phyloP scores from a whole-genome alignment of 1,140 invertebrate genomes.

The Probaryconus sp. region DNA sequence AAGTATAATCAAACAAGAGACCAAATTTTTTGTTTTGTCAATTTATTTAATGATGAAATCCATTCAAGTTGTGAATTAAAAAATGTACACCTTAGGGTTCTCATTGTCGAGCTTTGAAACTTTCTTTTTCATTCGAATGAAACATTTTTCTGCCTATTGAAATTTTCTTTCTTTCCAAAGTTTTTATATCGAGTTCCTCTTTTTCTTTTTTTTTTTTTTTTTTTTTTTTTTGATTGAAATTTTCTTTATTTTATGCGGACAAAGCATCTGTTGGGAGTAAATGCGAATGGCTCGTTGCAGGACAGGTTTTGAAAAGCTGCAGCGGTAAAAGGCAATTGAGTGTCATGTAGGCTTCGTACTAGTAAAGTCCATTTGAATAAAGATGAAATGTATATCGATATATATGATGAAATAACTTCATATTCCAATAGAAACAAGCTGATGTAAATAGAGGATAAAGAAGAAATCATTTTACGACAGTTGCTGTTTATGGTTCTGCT shows the following conservation, averaged over 20 bases:
- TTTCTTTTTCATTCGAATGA: too few relatives aligned
- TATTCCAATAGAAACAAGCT: not conserved
- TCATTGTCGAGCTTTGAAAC: too few relatives aligned
- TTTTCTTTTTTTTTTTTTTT: not conserved
- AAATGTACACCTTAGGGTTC: too few relatives aligned
- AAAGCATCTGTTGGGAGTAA: not conserved
- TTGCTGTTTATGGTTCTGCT: too few relatives aligned
- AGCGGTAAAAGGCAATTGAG: conserved; percentile 24
- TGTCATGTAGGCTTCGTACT: conserved; percentile 10
- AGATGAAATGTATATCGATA: conserved; percentile 16
- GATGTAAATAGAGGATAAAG: not conserved
- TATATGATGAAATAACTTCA: conserved; percentile 1
- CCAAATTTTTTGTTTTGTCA: too few relatives aligned
- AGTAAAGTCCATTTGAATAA: conserved; percentile 10
- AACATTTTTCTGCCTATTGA: too few relatives aligned
- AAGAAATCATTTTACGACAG: not conserved
- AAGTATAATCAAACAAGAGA: too few relatives aligned
- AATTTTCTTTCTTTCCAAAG: too few relatives aligned
- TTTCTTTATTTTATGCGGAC: conserved; percentile 4
- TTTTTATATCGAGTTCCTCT: too few relatives aligned
- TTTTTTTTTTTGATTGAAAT: not conserved
- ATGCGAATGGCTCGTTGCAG: not conserved
- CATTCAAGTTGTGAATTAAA: too few relatives aligned
- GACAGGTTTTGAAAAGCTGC: conserved; percentile 35
- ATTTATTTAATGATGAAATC: too few relatives aligned